Conservation (phyloP, 2,888 invertebrate species). For the Thumatha senex region DNA sequence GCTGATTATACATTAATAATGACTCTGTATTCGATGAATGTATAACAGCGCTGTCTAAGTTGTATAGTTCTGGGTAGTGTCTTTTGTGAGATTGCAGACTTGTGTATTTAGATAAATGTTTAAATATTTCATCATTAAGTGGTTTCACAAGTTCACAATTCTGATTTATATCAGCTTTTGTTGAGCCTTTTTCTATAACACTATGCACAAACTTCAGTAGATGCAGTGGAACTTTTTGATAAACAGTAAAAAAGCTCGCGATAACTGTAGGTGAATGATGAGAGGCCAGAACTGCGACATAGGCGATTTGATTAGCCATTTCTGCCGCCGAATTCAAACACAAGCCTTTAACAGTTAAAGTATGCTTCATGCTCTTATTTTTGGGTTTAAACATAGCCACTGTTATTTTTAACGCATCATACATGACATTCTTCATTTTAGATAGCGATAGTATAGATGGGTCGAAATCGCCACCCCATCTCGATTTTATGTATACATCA, state of each 20-base stretch:
- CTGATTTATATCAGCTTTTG: neutral
- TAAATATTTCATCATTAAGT: conserved; percentile 48
- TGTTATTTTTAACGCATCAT: conserved; percentile 52
- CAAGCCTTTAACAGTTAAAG: conserved; percentile 71
- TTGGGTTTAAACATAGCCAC: conserved; percentile 33
- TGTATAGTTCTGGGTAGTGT: conserved; percentile 57
- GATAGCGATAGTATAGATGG: conserved; percentile 66
- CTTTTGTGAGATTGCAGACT: conserved; percentile 44
- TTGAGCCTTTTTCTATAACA: conserved; percentile 40
- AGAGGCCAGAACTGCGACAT: conserved; percentile 51
- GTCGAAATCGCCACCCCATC: conserved; percentile 69
- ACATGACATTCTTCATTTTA: conserved; percentile 76
- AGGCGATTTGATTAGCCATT: conserved; percentile 81
- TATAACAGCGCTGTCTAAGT: conserved; percentile 27
- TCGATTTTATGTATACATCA: conserved; percentile 86
- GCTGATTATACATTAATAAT: conserved; percentile 71
- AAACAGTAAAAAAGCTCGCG: conserved; percentile 52
- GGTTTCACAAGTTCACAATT: conserved; percentile 18
- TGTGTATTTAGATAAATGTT: conserved; percentile 27
- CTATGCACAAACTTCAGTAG: conserved; percentile 38
- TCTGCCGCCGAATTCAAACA: conserved; percentile 77
- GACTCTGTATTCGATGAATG: conserved; percentile 64
- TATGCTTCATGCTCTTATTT: conserved; percentile 43
- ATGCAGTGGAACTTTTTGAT: conserved; percentile 55
- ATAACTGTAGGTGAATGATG: conserved; percentile 30